Base-by-base conservation (phyloP, 92 coral and sea anemone genomes). In the Actinostola sp. region DNA sequence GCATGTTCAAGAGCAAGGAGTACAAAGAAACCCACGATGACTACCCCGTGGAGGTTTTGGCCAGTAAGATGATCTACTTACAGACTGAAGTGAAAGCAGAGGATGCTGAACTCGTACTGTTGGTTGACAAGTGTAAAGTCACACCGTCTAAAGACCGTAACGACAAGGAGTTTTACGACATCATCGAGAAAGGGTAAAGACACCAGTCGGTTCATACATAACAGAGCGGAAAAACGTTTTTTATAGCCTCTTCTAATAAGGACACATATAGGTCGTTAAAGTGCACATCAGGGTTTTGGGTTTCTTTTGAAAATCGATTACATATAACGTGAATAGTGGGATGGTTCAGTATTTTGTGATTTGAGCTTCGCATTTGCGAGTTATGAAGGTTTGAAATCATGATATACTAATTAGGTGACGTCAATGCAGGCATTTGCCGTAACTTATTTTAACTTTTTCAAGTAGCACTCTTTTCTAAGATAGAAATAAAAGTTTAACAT, bases 121-220 rank as follows among this genome's bases (percentile, higher is more conserved):
- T 84, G 28, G 79, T 70, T 16, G 75, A 84, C 11, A 56, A 70
- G 17, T 84, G 89, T 25, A 58, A 63, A 4, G 88, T 76, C 9
- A 83, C 88, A 58, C 88, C 88, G 42, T 50, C 84, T 16, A 57
- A 50, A 21, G 76, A 84, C 31, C 71, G 36, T 21, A 65, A 77
- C 48, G 80, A 77, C 23, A 46, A 41, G 23, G 51, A 71, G 51
- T 66, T 20, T 36, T 84, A 84, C 36, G 61, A 49, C 19, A 66
- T 84, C 23, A 67, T 84, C 39, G 84, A 71, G 24, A 46, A 84
- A 46, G 89, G 89, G 89, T 84, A 33, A 64, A 66, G 15, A 43
- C n/a, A 39, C 14, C 45, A 39, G 14, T 39, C 45, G 14, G 14
- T 7, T 7, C 7, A 39, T 39, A 7, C 7, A 39, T 39, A 7